Evolutionary conservation across 2,888 invertebrate species (phyloP), one percentile per base, ranked within the genome.

Genomic region (Mantis religiosa): DNA sequence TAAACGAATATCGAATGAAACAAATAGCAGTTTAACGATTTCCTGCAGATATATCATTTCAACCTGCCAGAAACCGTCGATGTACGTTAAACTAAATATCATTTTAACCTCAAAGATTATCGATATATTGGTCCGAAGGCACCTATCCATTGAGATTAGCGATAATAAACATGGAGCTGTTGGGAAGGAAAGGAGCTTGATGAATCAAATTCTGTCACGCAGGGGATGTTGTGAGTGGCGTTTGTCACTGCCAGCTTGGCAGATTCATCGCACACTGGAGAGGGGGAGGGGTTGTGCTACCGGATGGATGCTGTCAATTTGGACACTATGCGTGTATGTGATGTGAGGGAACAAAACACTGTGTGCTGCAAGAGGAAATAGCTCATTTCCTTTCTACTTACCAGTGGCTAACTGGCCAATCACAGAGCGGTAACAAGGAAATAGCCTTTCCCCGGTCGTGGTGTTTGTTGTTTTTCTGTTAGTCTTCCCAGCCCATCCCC

Each of bases 331-430:
- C 6, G 54, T 71, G 54, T 71, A n/a, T 85, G 28, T 85, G 85
- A 14, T 9, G 12, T 47, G 85, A 28, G 85, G 14, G 28, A n/a
- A n/a, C 28, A 28, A n/a, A 27, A 85, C 15, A 30, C 20, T 25
- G 25, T 28, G 81, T 81, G 54, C 54, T 71, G 54, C 54, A 71
- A 88, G 28, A 89, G 89, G 89, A 89, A 89, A 89, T 89, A 87
- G 89, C 84, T 89, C 87, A 89, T 89, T 89, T 89, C 89, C 89
- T 89, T 84, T 89, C 89, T 71, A 71, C 54, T 71, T 71, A 25
- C 54, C 54, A 71, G 54, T 71, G 82, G 87, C 82, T 82, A 41
- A 87, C 87, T 87, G 87, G 82, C 87, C 87, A 87, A 87, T 87
- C 87, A 87, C 82, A 82, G 27, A 34, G 87, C 87, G 82, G 87